Evolutionary conservation across 64 coral and sea anemone species (phyloP), one percentile per base, ranked within the genome.

Genomic region (Stichodactyla helianthus): DNA sequence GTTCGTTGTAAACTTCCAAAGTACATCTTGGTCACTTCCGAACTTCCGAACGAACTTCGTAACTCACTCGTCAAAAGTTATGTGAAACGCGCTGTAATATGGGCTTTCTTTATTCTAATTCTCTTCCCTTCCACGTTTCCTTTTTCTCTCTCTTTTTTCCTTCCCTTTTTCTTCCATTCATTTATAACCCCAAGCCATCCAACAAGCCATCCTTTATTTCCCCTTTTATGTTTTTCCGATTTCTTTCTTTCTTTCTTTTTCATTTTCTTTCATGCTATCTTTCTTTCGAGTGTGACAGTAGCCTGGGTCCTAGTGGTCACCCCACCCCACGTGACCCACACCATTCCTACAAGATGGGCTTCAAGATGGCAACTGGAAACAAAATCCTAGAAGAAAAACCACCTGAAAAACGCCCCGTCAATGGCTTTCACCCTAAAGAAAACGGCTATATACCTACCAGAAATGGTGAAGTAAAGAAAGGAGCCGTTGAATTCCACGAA

Each of bases 401-500:
- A 50, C 83, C 83, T 51, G 59, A 61, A 61, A 84, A 84, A 60
- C 83, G 83, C 25, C 83, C 25, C 11, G 59, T 60, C 19, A 84
- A 84, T 84, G 83, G 55, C 14, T 63, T 11, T 63, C 83, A 84
- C 57, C n/a, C 83, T 12, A 63, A 60, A 57, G 83, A 63, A 60
- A 92, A 92, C 20, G 91, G 91, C 77, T 88, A 88, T 84, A 88
- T 83, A 77, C 77, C 86, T 76, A 62, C 59, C 18, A 81, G 53
- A 59, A 92, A 83, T 19, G 79, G 79, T 50, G 71, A 82, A 59
- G 85, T 54, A n/a, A 88, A 77, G 56, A 63, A 83, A 18, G 56
- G 19, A 52, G 79, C 64, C 83, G 82, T 80, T 28, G 91, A 92
- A 84, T 92, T 92, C 82, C 52, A 80, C 18, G 97, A 99, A 55